Evolutionary conservation across 2,888 invertebrate genomes (phyloP), one percentile per base, ranked within the genome.

Genomic region (Zygogramma bicolorata): DNA sequence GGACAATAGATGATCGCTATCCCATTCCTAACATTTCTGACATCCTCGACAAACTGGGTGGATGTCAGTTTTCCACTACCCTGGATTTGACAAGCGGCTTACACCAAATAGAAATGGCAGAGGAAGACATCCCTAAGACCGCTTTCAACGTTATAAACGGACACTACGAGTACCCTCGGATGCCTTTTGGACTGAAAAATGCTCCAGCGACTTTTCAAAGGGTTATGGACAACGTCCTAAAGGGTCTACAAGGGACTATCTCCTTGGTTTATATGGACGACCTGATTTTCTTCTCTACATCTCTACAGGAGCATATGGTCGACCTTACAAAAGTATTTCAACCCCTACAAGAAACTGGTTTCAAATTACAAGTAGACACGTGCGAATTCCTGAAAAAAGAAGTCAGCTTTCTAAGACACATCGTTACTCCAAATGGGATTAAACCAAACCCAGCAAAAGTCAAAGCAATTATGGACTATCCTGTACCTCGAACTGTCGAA

Each of bases 371-470:
- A 74, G 27, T 75, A 10, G 75, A 73, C 31, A 75, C 75, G 58
- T 75, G 65, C 53, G 63, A 79, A 65, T 65, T 62, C 34, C 18
- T 75, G 49, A 27, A 61, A 66, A 74, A 76, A 68, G 57, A 75
- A 71, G 73, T 68, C 1, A 53, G 57, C n/a, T 77, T 65, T 58
- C 42, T 77, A 20, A 68, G 72, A 22, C 71, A 76, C 25, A 31
- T 72, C 1, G 60, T 71, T 1, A 75, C 75, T 0, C 57, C 63
- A 1, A 34, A 72, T 7, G 73, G 70, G 3, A 65, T 75, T 18
- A 75, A 71, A 59, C 77, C 69, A 13, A 77, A 77, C 34, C 73
- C 71, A 10, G 60, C 63, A 7, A 67, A 75, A 70, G 71, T 75
- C n/a, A n/a, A 71, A 59, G 71, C 57, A 20, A 63, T 68, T 3